Conservation (phyloP, 2,797 vertebrate species). For the Agapornis canus region DNA sequence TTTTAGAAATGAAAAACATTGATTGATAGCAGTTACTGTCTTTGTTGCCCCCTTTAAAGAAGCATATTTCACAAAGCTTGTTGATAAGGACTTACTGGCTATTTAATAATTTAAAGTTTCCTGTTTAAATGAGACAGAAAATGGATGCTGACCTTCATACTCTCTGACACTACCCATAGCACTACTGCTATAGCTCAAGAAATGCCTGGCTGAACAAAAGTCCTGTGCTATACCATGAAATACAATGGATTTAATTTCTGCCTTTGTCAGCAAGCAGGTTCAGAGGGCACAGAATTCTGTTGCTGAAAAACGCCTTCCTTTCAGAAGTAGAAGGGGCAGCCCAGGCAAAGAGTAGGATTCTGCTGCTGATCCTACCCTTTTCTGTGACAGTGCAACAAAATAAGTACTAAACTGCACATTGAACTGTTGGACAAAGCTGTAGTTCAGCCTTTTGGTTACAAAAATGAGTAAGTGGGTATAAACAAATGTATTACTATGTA, state of each 20-base stretch:
- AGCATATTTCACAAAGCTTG: neutral
- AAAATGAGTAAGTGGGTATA: neutral
- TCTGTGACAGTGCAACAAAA: neutral
- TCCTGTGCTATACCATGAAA: neutral
- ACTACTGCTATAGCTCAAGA: neutral
- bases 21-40: neutral
- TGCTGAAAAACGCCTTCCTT: neutral
- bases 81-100: conserved; percentile 4
- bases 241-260: neutral
- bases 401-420: neutral
- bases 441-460: neutral
- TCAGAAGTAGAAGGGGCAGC: neutral
- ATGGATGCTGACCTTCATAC: conserved; percentile 2
- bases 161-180: neutral
- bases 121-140: conserved; percentile 6
- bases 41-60: neutral
- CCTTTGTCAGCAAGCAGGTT: neutral
- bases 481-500: rapidly evolving
- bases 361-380: neutral
- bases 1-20: neutral
- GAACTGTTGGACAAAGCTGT: neutral
- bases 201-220: neutral
- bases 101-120: conserved; percentile 37
- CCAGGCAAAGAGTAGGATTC: neutral
- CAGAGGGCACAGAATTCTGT: neutral